These are phyloP conservation scores for Tachina grossa DNA, from an alignment of 2,888 invertebrate species.

Conservation along the genomic window DNA sequence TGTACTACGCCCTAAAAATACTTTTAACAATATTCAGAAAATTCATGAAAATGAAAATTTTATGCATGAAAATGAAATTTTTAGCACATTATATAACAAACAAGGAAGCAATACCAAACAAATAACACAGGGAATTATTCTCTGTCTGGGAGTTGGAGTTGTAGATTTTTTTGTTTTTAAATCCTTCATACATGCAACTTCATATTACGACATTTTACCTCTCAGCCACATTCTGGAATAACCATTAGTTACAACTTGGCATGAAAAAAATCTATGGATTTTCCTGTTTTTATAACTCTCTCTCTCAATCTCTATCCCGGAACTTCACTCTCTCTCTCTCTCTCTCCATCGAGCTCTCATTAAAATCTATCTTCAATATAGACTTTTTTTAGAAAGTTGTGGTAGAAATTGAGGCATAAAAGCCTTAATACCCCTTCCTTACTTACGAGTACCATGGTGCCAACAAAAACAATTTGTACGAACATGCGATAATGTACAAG, in stretches of 20 bases:
- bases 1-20: constrained; percentile 65
- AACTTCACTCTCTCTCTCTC: neutral
- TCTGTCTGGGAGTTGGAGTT: constrained; percentile 2
- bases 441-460: neutral
- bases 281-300: constrained; percentile 26
- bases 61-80: constrained; percentile 69
- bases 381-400: constrained; percentile 44
- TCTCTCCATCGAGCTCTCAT: constrained; percentile 1
- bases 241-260: constrained; percentile 36
- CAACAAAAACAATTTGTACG: neutral
- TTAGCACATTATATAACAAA: constrained; percentile 64
- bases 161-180: neutral
- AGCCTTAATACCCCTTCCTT: constrained; percentile 37
- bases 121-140: neutral
- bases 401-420: constrained; percentile 52
- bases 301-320: neutral
- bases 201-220: constrained; percentile 34
- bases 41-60: constrained; percentile 71
- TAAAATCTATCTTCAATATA: constrained; percentile 12
- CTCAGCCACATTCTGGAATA: constrained; percentile 19
- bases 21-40: constrained; percentile 53
- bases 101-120: constrained; percentile 23
- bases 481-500: neutral
- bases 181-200: constrained; percentile 36
- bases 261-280: neutral